Percentiles rank a stretch among this genome's conserved stretches.
These are phyloP conservation scores for Chalcosyrphus nemorum DNA, from an alignment of 2,888 invertebrate genomes.

Conservation along the genomic window DNA sequence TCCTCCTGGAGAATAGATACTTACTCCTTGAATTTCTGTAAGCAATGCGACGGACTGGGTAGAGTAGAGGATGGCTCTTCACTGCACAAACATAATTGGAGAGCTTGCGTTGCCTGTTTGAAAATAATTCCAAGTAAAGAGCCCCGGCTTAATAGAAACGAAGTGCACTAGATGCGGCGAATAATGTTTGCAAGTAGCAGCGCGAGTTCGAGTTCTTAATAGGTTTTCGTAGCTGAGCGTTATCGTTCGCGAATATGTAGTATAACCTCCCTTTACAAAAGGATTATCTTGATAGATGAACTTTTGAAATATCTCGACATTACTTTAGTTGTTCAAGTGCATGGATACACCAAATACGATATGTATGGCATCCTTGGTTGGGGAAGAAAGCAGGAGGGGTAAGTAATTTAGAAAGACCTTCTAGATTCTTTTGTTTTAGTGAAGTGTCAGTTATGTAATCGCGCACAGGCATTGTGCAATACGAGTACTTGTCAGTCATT, in stretches of 20 bases:
- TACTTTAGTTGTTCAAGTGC: background rate
- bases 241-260: background rate
- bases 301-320: background rate
- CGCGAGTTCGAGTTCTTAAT: background rate
- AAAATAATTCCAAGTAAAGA: background rate
- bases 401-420: background rate
- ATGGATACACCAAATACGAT: background rate
- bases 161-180: background rate
- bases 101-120: background rate
- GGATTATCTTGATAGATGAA: constrained; percentile 1
- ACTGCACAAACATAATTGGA: constrained; percentile 9
- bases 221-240: background rate
- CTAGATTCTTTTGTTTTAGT: background rate
- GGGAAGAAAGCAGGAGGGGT: background rate
- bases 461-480: background rate
- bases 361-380: too few relatives aligned
- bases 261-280: background rate
- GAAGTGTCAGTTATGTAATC: background rate
- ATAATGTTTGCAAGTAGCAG: background rate
- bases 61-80: background rate
- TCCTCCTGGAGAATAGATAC: background rate
- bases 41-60: background rate
- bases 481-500: background rate
- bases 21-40: background rate
- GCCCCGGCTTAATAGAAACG: background rate